Percentiles rank a stretch among this genome's conserved stretches.
Evolutionary conservation across 2,888 invertebrate genomes (phyloP).

Genomic region (Brenthis daphne): DNA sequence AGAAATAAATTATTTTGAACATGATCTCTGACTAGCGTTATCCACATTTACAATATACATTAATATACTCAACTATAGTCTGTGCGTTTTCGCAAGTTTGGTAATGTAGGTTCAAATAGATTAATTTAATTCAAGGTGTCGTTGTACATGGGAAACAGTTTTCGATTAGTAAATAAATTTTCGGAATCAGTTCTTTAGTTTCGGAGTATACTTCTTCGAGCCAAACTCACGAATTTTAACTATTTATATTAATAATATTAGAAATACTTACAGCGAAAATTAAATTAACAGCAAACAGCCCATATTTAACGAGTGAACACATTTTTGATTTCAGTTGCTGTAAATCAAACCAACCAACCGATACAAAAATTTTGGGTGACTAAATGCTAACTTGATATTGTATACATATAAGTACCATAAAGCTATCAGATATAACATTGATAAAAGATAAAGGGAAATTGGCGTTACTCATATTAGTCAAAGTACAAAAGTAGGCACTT

Average conservation of each 20-base stretch:
- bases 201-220: too few species aligned
- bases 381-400: background rate
- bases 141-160: too few species aligned
- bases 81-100: too few species aligned
- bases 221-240: background rate
- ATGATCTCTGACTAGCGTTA: too few species aligned
- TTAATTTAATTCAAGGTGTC: too few species aligned
- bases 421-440: conserved; percentile 7
- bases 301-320: conserved; percentile 63
- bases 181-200: too few species aligned
- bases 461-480: background rate
- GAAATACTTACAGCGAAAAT: conserved; percentile 55
- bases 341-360: background rate
- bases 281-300: conserved; percentile 54
- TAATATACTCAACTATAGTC: too few species aligned
- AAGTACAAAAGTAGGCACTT: background rate
- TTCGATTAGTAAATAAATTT: too few species aligned
- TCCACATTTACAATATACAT: too few species aligned
- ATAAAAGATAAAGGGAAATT: conserved; percentile 14
- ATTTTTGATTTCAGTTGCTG: conserved; percentile 46
- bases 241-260: background rate
- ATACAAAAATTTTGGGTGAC: background rate
- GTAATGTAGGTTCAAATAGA: too few species aligned
- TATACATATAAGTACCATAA: background rate
- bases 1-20: too few species aligned